Evolutionary conservation across 1,140 invertebrate species (phyloP).

Genomic region (Drosophila persimilis): DNA sequence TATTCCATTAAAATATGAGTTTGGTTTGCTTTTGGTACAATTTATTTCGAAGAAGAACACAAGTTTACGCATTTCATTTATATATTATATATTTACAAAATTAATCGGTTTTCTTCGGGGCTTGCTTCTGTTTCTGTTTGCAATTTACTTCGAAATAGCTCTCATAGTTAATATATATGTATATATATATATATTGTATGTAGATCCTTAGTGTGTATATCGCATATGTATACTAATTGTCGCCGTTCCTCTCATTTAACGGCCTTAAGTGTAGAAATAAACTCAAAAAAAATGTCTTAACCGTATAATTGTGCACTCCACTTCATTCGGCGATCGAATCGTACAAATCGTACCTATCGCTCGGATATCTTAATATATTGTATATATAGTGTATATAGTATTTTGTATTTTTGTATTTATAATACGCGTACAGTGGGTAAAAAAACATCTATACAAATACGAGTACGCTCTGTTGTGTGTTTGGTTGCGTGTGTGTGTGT

Average conservation of each 20-base stretch:
- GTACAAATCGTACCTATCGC: slow-evolving; percentile 25
- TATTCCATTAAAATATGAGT: background rate
- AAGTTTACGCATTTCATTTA: slow-evolving; percentile 25
- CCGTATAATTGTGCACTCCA: slow-evolving; percentile 35
- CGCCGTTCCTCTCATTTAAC: slow-evolving; percentile 9
- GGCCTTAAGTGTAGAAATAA: slow-evolving; percentile 40
- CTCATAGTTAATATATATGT: slow-evolving; percentile 60
- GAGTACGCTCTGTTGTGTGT: slow-evolving; percentile 9
- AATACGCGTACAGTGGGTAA: slow-evolving; percentile 68
- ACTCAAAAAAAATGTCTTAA: slow-evolving; percentile 66
- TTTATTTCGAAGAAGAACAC: slow-evolving; percentile 46
- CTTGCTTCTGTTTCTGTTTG: slow-evolving; percentile 18
- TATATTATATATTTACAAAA: slow-evolving; percentile 64
- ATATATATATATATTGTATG: slow-evolving; percentile 2
- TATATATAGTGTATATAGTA: slow-evolving; percentile 12
- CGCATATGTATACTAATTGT: slow-evolving; percentile 56
- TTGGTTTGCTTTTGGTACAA: slow-evolving; percentile 29
- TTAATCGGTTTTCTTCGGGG: slow-evolving; percentile 31
- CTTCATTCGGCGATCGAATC: background rate
- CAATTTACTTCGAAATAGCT: slow-evolving; percentile 44
- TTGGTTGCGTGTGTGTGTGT: slow-evolving; percentile 11
- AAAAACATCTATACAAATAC: slow-evolving; percentile 78
- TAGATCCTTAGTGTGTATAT: slow-evolving; percentile 26
- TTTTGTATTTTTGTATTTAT: slow-evolving; percentile 49
- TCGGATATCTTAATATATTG: slow-evolving; percentile 24